Conservation (phyloP, 2,888 invertebrate species). For the Conomelus anceps region DNA sequence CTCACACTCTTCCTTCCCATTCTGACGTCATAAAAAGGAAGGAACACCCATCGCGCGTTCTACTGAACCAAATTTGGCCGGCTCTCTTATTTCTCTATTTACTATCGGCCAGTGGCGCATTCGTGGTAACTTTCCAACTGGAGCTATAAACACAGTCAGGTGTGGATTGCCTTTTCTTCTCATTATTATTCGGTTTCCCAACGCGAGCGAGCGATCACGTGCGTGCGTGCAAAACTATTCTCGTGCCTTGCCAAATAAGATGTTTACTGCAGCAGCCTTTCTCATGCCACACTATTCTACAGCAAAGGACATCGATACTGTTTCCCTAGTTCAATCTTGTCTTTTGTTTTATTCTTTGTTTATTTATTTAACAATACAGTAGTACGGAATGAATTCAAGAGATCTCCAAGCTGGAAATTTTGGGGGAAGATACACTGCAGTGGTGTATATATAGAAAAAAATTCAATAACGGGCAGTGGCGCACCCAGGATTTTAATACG, state of each 20-base stretch:
- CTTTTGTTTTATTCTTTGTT: neutral
- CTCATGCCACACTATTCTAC: neutral
- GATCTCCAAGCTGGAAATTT: no score
- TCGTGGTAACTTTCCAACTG: neutral
- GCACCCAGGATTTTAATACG: no score
- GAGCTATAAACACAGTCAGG: neutral
- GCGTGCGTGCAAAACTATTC: neutral
- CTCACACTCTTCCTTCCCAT: neutral
- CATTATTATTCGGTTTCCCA: neutral
- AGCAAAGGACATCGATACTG: neutral
- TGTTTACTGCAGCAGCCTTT: neutral
- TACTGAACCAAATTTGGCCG: neutral
- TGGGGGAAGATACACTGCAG: no score
- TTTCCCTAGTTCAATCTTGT: neutral
- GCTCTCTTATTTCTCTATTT: conserved; percentile 17
- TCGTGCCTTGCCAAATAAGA: neutral
- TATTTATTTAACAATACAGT: neutral
- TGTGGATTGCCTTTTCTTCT: conserved; percentile 28
- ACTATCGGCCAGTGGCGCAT: neutral
- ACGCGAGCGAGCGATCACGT: neutral
- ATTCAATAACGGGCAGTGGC: no score
- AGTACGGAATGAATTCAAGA: neutral
- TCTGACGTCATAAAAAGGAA: neutral
- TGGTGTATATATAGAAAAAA: no score
- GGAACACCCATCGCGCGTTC: neutral